phyloP scores from a whole-genome alignment of 2,888 invertebrate genomes.

The Zygaena filipendulae region DNA sequence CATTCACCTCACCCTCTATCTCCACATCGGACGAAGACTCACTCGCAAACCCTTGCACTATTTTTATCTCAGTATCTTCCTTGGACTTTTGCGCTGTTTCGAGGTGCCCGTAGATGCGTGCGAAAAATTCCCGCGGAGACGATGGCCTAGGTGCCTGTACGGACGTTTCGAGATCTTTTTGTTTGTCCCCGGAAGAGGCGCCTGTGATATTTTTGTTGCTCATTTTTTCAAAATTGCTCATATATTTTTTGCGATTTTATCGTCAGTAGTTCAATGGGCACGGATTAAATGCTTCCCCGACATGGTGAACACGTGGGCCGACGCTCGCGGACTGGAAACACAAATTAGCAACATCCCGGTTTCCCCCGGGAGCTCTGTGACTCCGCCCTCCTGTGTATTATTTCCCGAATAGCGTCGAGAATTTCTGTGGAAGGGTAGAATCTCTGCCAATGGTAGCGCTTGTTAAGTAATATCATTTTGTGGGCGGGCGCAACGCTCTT shows the following conservation, averaged over 20 bases:
- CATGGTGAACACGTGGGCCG: constrained; percentile 39
- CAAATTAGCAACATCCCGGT: too few species aligned
- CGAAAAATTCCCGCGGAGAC: constrained; percentile 84
- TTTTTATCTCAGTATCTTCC: constrained; percentile 21
- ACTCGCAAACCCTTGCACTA: constrained; percentile 30
- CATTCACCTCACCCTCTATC: constrained; percentile 30
- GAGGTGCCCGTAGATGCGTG: constrained; percentile 82
- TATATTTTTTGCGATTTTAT: too few species aligned
- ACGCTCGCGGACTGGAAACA: too few species aligned
- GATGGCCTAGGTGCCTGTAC: constrained; percentile 69
- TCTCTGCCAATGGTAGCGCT: constrained; percentile 29
- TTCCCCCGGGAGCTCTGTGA: constrained; percentile 28
- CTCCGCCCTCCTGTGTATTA: constrained; percentile 29
- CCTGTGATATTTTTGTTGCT: constrained; percentile 25
- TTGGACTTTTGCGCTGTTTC: constrained; percentile 53
- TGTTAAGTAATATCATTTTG: too few species aligned
- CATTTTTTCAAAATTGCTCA: constrained; percentile 22
- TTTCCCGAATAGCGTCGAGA: constrained; percentile 25
- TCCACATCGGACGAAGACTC: constrained; percentile 61
- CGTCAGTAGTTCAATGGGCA: constrained; percentile 1
- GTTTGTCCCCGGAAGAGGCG: too few species aligned
- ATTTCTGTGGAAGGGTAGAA: constrained; percentile 29
- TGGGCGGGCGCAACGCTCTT: too few species aligned
- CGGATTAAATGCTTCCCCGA: constrained; percentile 24
- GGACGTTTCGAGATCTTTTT: constrained; percentile 24